Evolutionary conservation across 2,888 invertebrate genomes (phyloP).

Genomic region (Hypomecis atomaria): DNA sequence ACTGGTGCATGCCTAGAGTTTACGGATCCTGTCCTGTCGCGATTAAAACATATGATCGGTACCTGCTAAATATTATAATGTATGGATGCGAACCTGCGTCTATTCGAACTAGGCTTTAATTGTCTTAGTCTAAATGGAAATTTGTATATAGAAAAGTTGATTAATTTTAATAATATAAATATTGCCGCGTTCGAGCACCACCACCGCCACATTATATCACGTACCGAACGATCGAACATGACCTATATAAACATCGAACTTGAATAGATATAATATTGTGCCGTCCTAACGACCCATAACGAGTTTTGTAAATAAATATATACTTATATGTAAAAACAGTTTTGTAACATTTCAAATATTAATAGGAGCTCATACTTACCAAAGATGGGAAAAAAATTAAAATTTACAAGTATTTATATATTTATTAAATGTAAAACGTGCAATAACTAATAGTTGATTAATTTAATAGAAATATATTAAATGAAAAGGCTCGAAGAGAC

Average conservation of each 20-base stretch:
- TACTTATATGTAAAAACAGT: conserved; percentile 80
- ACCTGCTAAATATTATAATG: conserved; percentile 79
- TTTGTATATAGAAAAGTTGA: conserved; percentile 80
- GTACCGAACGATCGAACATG: conserved; percentile 60
- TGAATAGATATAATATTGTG: conserved; percentile 83
- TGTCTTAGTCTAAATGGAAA: conserved; percentile 83
- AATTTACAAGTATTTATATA: conserved; percentile 85
- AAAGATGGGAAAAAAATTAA: conserved; percentile 80
- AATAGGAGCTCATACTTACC: conserved; percentile 83
- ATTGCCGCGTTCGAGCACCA: conserved; percentile 66
- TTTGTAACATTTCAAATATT: conserved; percentile 84
- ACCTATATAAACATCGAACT: conserved; percentile 82
- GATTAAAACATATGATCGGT: conserved; percentile 75
- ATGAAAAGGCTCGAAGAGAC: conserved; percentile 75
- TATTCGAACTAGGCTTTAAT: conserved; percentile 83
- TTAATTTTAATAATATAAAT: conserved; percentile 62
- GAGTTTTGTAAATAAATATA: conserved; percentile 84
- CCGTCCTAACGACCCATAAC: conserved; percentile 83
- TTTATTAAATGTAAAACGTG: conserved; percentile 85
- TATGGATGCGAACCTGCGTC: conserved; percentile 84
- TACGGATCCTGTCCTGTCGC: conserved; percentile 63
- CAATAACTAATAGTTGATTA: conserved; percentile 84
- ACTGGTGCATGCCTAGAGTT: conserved; percentile 72
- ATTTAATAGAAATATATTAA: conserved; percentile 82
- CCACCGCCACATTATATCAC: conserved; percentile 55